Evolutionary conservation across 2,888 invertebrate genomes (phyloP).

Genomic region (Hyppa rectilinea): DNA sequence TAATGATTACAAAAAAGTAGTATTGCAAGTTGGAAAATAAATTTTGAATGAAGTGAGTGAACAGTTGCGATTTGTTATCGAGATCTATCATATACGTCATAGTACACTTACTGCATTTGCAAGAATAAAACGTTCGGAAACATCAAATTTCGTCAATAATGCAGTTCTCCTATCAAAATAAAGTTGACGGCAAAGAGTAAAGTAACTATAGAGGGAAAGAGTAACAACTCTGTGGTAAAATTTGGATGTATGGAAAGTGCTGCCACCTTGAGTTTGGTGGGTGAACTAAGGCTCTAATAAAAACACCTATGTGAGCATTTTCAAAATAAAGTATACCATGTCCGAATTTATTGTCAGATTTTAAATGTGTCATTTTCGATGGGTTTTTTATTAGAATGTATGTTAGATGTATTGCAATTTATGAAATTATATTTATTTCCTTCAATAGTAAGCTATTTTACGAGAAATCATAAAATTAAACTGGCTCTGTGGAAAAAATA

Average conservation of each 20-base stretch:
- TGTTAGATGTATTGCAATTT: slow-evolving; percentile 8
- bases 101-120: no score
- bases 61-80: no score
- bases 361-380: slow-evolving; percentile 18
- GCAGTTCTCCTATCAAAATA: no score
- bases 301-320: no score
- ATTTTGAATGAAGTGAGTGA: no score
- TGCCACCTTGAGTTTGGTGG: not conserved
- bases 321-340: slow-evolving; percentile 11
- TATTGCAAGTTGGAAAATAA: no score
- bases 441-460: slow-evolving; percentile 14
- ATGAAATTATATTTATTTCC: slow-evolving; percentile 14
- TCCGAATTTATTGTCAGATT: slow-evolving; percentile 16
- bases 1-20: no score
- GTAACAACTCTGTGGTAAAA: no score
- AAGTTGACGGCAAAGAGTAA: slow-evolving; percentile 7
- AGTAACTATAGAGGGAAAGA: not conserved
- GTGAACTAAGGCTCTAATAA: not conserved
- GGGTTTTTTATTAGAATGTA: slow-evolving; percentile 11
- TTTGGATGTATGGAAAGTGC: not conserved
- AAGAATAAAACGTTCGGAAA: no score
- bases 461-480: slow-evolving; percentile 9
- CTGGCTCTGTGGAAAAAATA: slow-evolving; percentile 10
- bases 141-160: no score
- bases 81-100: no score